Evolutionary conservation across 2,888 invertebrate species (phyloP), one percentile per base, ranked within the genome.

Genomic region (Oegoconia quadripuncta): DNA sequence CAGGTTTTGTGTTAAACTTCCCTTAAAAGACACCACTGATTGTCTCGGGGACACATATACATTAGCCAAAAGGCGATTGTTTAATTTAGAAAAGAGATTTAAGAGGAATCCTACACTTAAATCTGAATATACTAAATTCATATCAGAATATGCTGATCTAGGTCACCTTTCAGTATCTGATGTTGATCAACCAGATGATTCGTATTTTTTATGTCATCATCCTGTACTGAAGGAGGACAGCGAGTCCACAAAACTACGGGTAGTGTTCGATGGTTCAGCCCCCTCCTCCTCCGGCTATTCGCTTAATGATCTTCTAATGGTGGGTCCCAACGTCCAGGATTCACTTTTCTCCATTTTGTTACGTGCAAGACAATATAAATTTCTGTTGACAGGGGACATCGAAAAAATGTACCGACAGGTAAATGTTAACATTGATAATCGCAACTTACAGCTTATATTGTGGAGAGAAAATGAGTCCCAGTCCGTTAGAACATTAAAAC

Each of bases 181-280:
- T 5, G 22, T 32, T n/a, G 2, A 1, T 12, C 26, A 9, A 17
- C 37, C 34, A 12, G 32, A 37, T 15, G 37, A 38, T 6, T 37
- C 20, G 0, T 67, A 62, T 43, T 71, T 55, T 49, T 38, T 75
- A 13, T 65, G 63, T 20, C 74, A 77, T 49, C 72, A 71, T 36
- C 53, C 60, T 0, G 66, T 77, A 0, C 32, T 66, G 0, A 59
- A 59, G 11, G 37, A 55, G 6, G 37, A 44, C 3, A 64, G 62
- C 35, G 44, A 56, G 7, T 67, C 66, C 0, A 66, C 65, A 0
- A 63, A 62, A 18, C 14, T 64, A 0, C 35, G 65, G 4, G 64
- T 70, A 0, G 68, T 71, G 0, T 67, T 65, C 42, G 60, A 69
- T 25, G 66, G 56, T 0, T 64, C 65, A 0, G 48, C 50, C 2